Evolutionary conservation across 2,888 invertebrate species (phyloP), one percentile per base, ranked within the genome.

Genomic region (Tipula vernalis): DNA sequence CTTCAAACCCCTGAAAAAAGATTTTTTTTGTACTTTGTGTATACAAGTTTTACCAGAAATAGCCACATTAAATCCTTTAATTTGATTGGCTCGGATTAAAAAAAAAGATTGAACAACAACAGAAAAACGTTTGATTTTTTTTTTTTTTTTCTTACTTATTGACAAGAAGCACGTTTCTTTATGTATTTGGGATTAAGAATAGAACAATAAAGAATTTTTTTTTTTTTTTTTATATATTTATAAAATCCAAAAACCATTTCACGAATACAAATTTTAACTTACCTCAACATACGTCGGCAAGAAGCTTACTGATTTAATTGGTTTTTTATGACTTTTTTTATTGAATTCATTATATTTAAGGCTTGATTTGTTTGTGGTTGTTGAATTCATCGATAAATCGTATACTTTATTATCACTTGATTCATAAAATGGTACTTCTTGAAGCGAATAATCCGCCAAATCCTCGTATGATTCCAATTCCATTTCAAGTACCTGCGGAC

Each of bases 281-380:
- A 91, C 91, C 91, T 91, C 90, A 88, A 91, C 90, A 89, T 91
- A 89, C 88, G 91, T 91, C 89, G 91, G 89, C 87, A 91, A 89
- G 90, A 91, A 91, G 88, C 90, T 91, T 44, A 91, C 91, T 86
- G 87, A 87, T 90, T 90, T 90, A 85, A 91, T 91, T 88, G 91
- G 89, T 89, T 91, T 90, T 91, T 91, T 91, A 86, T 85, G 86
- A 86, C 42, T 87, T 57, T 86, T 86, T 87, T 87, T 87, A n/a
- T 39, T 84, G 42, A 85, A 85, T 85, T 85, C 85, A 15, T 85
- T 42, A 85, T 42, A 85, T 42, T 85, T 85, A 18, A 85, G 85
- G 18, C 85, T 85, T 85, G 85, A 85, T 85, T 85, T 85, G 39
- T 39, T 85, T 42, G 41, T 85, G 10, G 12, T 8, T 42, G 87